Base-by-base conservation (phyloP, 2,888 invertebrate genomes). In the Platerodrilus igneus region DNA sequence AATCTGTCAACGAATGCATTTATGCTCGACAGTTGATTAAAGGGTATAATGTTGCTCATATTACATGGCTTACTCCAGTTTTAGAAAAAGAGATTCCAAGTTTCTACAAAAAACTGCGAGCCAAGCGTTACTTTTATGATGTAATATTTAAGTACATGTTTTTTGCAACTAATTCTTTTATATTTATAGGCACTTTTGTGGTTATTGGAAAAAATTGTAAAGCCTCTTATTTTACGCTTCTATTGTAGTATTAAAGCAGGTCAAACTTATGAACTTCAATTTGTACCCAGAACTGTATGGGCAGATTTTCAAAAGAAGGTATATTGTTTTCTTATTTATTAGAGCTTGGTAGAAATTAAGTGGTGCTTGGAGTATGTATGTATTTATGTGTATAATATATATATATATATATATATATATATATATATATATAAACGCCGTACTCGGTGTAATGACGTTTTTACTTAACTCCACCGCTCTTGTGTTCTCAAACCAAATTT, bases 191-290 rank as follows among this genome's bases (percentile, higher is more conserved):
- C 23, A 1, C 41, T 41, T 15, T 6, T 36, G 15, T 45, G 48
- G 48, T 10, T 48, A 14, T 36, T 48, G 5, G 44, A 48, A n/a
- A 39, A 37, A 26, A 45, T 48, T 13, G 45, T 48, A 1, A 48
- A 48, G 26, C 48, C 48, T 13, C 13, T 48, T 21, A 35, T 48
- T n/a, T 21, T 15, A 5, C 27, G 33, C 2, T 32, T 29, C 26
- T 48, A 41, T 36, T 21, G 15, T 9, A 15, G 36, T 1, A 25
- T 48, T 4, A 36, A 25, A 19, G 35, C 10, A 9, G 45, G 47
- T 2, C 28, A 37, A 28, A 31, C 25, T 4, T 25, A 45, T 15
- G 45, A 48, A 25, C n/a, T 48, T 1, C 37, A 48, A 14, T 34
- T 39, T 3, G 36, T 48, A 16, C 39, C 39, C 14, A 48, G 26